These are phyloP conservation scores for Falco berigora DNA, from an alignment of 2,797 vertebrate species.

Conservation along the genomic window DNA sequence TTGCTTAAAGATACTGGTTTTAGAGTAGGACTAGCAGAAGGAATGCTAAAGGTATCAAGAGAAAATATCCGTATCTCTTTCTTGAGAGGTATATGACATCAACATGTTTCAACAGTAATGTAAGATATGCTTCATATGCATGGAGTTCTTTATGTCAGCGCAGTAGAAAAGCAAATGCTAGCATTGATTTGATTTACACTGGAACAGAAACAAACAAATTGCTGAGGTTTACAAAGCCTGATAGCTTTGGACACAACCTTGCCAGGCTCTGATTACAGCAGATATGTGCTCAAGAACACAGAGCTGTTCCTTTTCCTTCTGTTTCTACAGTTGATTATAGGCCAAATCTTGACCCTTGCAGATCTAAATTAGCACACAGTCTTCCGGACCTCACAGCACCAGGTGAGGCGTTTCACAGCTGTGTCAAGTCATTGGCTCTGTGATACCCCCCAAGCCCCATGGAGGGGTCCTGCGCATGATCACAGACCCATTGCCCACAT, in stretches of 20 bases:
- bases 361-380: background rate
- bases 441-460: background rate
- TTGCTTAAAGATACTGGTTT: background rate
- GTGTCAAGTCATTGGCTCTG: no score
- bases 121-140: background rate
- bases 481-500: background rate
- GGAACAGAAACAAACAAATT: background rate
- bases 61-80: background rate
- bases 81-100: background rate
- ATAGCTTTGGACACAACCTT: background rate
- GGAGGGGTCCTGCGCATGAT: background rate
- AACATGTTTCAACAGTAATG: background rate
- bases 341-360: background rate
- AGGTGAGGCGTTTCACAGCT: background rate
- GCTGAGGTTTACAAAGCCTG: background rate
- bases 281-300: background rate
- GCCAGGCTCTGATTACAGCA: background rate
- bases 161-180: background rate
- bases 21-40: background rate
- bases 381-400: background rate
- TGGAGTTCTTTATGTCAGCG: background rate
- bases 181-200: background rate
- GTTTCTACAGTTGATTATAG: no score
- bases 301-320: background rate
- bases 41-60: background rate